Base-by-base conservation (phyloP, 2,797 vertebrate genomes). In the Botia kubotai region DNA sequence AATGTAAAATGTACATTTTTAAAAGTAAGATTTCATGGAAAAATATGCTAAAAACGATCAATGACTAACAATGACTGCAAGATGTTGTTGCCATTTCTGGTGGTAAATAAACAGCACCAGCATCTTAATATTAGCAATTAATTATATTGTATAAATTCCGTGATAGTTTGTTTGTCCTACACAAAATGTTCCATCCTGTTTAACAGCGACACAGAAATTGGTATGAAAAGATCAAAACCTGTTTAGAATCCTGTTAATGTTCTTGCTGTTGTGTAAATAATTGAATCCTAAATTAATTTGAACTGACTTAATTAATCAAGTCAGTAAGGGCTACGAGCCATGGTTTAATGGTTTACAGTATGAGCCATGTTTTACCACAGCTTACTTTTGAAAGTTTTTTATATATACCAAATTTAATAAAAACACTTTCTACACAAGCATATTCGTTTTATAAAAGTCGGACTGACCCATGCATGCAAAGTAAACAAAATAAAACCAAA, bases 401-500 rank as follows among this genome's bases (percentile, higher is more conserved):
- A 60, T 13, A 60, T 55, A n/a, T 21, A 58, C 4, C 21, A 12
- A 60, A 23, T 23, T 23, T 11, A 60, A 19, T 21, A 23, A 60
- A 60, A 60, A 33, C 14, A 29, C 26, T 62, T 62, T 62, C 13
- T 29, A 62, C 26, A 62, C 11, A 62, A 29, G 26, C 23, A 62
- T 58, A 58, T 62, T 62, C 19, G 23, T 12, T 58, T 8, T 23
- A 1, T 58, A 23, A 58, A 58, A 60, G 21, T 23, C 21, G 55
- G 19, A 6, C 55, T 21, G 55, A 57, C 55, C n/a, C 19, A 26
- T 13, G 12, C 26, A 26, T 62, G 60, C 60, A 23, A 62, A 62
- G 57, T 60, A 60, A 60, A 29, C 14, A 11, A 29, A 62, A 5
- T 29, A 53, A 76, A 50, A 65, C 46, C 8, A 52, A 65, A 75